Evolutionary conservation across 2,113 vertebrate species (phyloP).

Genomic region (Embiotoca jacksoni): DNA sequence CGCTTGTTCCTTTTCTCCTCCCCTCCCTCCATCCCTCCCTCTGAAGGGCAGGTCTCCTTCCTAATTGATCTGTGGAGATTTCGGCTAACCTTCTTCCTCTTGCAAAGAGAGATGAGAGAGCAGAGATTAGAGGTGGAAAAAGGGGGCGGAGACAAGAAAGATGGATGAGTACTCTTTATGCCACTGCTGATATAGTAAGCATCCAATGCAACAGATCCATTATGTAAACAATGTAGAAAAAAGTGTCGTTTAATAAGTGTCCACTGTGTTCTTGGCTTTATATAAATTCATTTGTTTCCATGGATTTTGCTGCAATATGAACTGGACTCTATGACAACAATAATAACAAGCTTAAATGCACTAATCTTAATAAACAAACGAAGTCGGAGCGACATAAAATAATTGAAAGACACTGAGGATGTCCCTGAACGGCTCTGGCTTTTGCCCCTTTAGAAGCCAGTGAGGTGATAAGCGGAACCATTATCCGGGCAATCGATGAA

Average conservation of each 20-base stretch:
- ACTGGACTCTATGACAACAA: constrained; percentile 1
- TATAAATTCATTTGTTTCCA: background rate
- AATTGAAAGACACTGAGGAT: constrained; percentile 37
- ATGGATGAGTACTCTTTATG: constrained; percentile 68
- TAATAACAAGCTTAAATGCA: constrained; percentile 7
- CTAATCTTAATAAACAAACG: constrained; percentile 46
- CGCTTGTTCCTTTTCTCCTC: constrained; percentile 23
- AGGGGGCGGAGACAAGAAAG: constrained; percentile 60
- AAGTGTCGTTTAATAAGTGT: constrained; percentile 35
- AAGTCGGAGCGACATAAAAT: background rate
- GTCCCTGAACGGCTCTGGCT: constrained; percentile 58
- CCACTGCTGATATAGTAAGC: constrained; percentile 55
- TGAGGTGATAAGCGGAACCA: constrained; percentile 78
- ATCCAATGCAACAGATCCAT: constrained; percentile 22
- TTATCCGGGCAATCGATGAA: constrained; percentile 75
- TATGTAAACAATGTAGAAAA: constrained; percentile 55
- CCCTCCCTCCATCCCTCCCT: constrained; percentile 20
- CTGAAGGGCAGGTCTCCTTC: constrained; percentile 93
- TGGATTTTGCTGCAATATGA: constrained; percentile 1
- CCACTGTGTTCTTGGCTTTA: constrained; percentile 6
- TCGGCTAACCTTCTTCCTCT: constrained; percentile 86
- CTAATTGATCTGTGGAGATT: constrained; percentile 96
- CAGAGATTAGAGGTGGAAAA: constrained; percentile 63
- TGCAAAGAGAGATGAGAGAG: constrained; percentile 75
- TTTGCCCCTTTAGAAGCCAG: constrained; percentile 65